Evolutionary conservation across 2,113 vertebrate genomes (phyloP), one percentile per base, ranked within the genome.

Genomic region (Mixornis gularis): DNA sequence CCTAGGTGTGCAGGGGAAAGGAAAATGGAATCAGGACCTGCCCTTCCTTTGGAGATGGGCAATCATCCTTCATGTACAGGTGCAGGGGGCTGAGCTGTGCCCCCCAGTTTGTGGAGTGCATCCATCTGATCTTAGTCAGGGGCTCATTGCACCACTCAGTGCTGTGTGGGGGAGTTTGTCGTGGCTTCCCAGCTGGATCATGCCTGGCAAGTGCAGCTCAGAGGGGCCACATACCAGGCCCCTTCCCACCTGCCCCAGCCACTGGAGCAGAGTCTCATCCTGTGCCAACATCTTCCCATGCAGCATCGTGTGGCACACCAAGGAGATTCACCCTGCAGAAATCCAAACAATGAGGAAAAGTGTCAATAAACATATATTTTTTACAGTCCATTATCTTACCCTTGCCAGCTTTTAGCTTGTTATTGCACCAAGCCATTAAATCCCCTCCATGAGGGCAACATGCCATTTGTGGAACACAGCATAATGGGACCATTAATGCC

Each of bases 281-380:
- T 2, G 1, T 25, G 21, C 56, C 1, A 1, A 6, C 43, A 16
- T 46, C 83, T 40, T 85, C 62, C 65, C 8, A 4, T 1, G 0
- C 32, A 29, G 44, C 25, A 1, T 21, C 0, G 0, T 0, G 0
- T 6, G 3, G 53, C 44, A 6, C 6, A 1, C 41, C 0, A 0
- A 56, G 81, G 38, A 77, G 66, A 53, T 34, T 65, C 68, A 48
- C 85, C 76, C 87, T n/a, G 76, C 63, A 83, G 83, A 90, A 90
- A 93, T 69, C 27, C 88, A 88, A 93, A 90, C 83, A 88, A 65
- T 1, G 32, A 94, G 52, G 32, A 53, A 30, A 93, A 81, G 69
- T 94, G 78, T 95, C 93, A 92, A 92, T 84, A 94, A 93, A 83
- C 83, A 78, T 83, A 21, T 88, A 78, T 85, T 95, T 96, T 96